These are phyloP conservation scores for Iselma pallidipennis DNA, from an alignment of 2,888 invertebrate species.

Conservation along the genomic window DNA sequence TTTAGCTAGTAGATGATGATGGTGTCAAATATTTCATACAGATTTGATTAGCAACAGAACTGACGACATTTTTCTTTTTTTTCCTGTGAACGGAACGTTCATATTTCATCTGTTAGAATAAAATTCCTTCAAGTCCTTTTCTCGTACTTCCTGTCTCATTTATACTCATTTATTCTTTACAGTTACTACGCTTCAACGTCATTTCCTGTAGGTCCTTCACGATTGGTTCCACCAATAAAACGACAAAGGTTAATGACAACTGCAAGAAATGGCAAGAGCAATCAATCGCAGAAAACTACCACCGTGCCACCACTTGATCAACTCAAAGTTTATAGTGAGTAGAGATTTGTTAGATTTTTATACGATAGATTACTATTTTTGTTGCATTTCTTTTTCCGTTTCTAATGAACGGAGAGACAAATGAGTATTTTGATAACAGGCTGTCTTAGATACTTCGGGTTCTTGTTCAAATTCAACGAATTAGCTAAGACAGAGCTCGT, in stretches of 20 bases:
- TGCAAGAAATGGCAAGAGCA: conserved; percentile 54
- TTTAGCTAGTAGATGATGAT: conserved; percentile 1
- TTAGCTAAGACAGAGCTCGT: no score
- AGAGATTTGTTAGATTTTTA: background rate
- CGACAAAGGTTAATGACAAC: conserved; percentile 63
- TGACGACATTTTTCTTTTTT: conserved; percentile 17
- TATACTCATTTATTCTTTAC: conserved; percentile 48
- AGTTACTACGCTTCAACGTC: conserved; percentile 68
- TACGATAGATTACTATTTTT: no score
- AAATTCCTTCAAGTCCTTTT: conserved; percentile 12
- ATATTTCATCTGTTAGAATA: conserved; percentile 24
- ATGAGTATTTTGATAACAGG: no score
- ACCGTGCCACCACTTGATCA: conserved; percentile 59
- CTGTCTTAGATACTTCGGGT: no score
- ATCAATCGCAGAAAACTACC: conserved; percentile 53
- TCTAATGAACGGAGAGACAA: no score
- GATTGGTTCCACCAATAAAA: conserved; percentile 65
- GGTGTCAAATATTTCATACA: conserved; percentile 18
- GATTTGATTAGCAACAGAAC: conserved; percentile 20
- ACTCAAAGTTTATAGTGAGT: conserved; percentile 70
- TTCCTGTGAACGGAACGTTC: conserved; percentile 16
- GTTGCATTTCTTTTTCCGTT: no score
- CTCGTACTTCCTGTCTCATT: conserved; percentile 14
- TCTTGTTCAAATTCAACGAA: no score
- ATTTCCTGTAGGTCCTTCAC: conserved; percentile 58